Base-by-base conservation (phyloP, 1,140 invertebrate species). In the Caerostris darwini region DNA sequence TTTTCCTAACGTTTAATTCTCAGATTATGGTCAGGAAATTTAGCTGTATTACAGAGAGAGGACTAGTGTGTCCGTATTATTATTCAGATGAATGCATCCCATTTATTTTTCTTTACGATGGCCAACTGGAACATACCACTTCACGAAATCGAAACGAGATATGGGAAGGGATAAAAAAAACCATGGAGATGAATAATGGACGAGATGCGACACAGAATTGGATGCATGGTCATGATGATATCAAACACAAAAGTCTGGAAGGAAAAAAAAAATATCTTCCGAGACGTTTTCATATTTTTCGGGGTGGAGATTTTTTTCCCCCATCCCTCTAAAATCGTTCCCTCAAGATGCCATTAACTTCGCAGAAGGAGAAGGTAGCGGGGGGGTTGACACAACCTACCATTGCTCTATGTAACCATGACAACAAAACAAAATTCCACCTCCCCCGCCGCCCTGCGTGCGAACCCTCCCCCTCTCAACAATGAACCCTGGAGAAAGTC, bases 291-390 rank as follows among this genome's bases (percentile, higher is more conserved):
- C 64, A 71, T 87, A 87, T 90, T 90, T 77, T 85, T 54, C 64
- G 19, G 17, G 56, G 19, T 57, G 61, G 50, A 69, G 64, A 69
- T 71, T 71, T 69, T 34, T 34, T 34, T 34, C 2, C 2, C 2
- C 34, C 61, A 64, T 90, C 69, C 88, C 59, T 69, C n/a, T 59
- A 56, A 90, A 90, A 90, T 57, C 88, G 54, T 58, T 85, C 83
- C 83, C 64, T 61, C 64, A 71, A 90, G 88, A 90, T 77, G 19
- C 88, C 88, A 90, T 90, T 90, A 90, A 90, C 88, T 90, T 77
- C n/a, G 57, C 34, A 71, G 86, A 82, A 34, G 34, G 34, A 54
- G 56, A 56, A 85, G 54, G 57, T 56, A 56, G 53, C 8, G 14
- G 56, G 34, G 83, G 58, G 71, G 34, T 50, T 77, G 71, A 50